phyloP scores from a whole-genome alignment of 2,888 invertebrate genomes.

The Nomada lathburiana region DNA sequence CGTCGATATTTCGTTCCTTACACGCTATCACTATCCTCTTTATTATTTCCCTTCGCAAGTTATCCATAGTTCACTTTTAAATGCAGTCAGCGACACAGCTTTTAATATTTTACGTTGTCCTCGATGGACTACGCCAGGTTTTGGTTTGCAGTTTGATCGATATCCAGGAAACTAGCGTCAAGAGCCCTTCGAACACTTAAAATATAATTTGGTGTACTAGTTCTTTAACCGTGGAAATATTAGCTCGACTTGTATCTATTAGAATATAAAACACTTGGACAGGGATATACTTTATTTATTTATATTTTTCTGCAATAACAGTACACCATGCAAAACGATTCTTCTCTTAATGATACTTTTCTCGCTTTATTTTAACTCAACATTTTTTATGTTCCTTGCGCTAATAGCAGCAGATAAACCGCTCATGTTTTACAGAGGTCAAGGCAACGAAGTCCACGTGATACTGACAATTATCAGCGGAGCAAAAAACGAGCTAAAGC shows the following conservation, averaged over 20 bases:
- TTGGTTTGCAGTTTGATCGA: slow-evolving; percentile 73
- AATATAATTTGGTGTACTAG: background rate
- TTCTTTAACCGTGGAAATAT: no score
- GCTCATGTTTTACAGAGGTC: background rate
- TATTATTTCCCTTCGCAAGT: slow-evolving; percentile 68
- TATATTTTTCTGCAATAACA: background rate
- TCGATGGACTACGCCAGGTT: background rate
- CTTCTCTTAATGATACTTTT: background rate
- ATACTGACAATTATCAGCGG: background rate
- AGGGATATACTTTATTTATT: background rate
- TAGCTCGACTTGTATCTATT: background rate
- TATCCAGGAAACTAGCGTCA: slow-evolving; percentile 36
- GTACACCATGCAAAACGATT: background rate
- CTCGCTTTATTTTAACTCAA: background rate
- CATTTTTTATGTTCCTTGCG: background rate
- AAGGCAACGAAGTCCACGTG: background rate
- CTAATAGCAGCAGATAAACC: background rate
- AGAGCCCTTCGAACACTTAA: background rate
- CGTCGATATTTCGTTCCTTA: slow-evolving; percentile 65
- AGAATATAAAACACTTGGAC: background rate
- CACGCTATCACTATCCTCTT: slow-evolving; percentile 74
- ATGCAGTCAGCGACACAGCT: background rate
- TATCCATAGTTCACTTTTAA: slow-evolving; percentile 68
- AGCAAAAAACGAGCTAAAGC: background rate
- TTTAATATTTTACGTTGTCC: background rate